Evolutionary conservation across 2,888 invertebrate genomes (phyloP), one percentile per base, ranked within the genome.

Genomic region (Orthosia gracilis): DNA sequence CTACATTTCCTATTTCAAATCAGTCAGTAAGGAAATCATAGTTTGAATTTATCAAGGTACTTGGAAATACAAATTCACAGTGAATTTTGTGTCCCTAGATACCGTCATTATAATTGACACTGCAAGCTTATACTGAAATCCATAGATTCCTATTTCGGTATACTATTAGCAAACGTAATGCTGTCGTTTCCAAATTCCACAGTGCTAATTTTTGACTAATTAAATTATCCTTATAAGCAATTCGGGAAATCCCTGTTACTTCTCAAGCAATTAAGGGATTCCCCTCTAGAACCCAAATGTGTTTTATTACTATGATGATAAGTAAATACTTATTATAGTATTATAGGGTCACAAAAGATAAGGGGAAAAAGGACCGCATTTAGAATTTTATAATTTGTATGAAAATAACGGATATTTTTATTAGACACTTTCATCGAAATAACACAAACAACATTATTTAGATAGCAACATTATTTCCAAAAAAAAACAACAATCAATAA

Each of bases 1-100:
- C 49, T 59, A 73, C 63, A 61, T 49, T 80, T 69, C 63, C 58
- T 69, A 59, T 79, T 83, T 57, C 7, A 40, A 12, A 13, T 66
- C 23, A 15, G 50, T 59, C 31, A 17, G 13, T 12, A 47, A 45
- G 64, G 57, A 69, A 77, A 82, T 69, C 49, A 17, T 65, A 21
- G 7, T 65, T n/a, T 26, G 45, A 63, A 68, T 45, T 17, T 68
- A 55, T 68, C 54, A 62, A 58, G 47, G 23, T 52, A 47, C 17
- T 23, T 69, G 54, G 3, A n/a, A 76, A 70, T 9, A 23, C 3
- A 26, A 4, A 54, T 52, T 59, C 47, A 52, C 17, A 47, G 31
- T 21, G 5, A 50, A 17, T 23, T 17, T 17, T 21, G 2, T 21
- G 23, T 40, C 31, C 18, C 9, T 17, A 17, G 11, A 18, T 58